Conservation (phyloP, 2,797 vertebrate genomes). For the Chelon auratus region DNA sequence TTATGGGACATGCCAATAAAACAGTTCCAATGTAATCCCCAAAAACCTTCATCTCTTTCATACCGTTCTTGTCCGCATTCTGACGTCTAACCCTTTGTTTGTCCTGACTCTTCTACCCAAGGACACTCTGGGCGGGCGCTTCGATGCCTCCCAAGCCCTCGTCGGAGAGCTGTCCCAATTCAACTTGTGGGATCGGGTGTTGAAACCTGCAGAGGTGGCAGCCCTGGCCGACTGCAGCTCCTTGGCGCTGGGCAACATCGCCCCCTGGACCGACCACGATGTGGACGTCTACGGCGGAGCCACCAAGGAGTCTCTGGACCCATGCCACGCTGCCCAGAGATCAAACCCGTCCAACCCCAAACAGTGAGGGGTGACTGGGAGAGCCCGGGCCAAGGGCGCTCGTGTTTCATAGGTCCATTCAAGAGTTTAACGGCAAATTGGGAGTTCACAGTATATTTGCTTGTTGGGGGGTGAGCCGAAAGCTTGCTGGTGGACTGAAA, state of each 20-base stretch:
- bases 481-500: constrained; percentile 27
- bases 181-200: constrained; percentile 93
- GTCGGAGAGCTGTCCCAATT: constrained; percentile 96
- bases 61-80: neutral
- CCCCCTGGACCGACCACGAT: constrained; percentile 93
- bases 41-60: neutral
- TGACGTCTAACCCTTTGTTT: neutral
- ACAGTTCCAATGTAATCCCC: neutral
- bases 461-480: constrained; percentile 8
- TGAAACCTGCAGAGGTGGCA: constrained; percentile 89
- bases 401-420: constrained; percentile 6
- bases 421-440: constrained; percentile 27
- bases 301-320: constrained; percentile 87
- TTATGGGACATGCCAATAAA: neutral
- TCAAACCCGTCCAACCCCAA: constrained; percentile 68
- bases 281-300: constrained; percentile 95
- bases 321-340: constrained; percentile 84
- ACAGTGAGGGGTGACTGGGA: constrained; percentile 72
- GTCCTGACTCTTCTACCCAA: constrained; percentile 55
- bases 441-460: constrained; percentile 37
- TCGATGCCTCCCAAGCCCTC: constrained; percentile 96
- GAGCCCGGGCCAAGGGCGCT: constrained; percentile 9
- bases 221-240: constrained; percentile 92
- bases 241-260: constrained; percentile 88
- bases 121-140: constrained; percentile 94